These are phyloP conservation scores for Haemorhous mexicanus DNA, from an alignment of 2,113 vertebrate genomes.

Conservation along the genomic window DNA sequence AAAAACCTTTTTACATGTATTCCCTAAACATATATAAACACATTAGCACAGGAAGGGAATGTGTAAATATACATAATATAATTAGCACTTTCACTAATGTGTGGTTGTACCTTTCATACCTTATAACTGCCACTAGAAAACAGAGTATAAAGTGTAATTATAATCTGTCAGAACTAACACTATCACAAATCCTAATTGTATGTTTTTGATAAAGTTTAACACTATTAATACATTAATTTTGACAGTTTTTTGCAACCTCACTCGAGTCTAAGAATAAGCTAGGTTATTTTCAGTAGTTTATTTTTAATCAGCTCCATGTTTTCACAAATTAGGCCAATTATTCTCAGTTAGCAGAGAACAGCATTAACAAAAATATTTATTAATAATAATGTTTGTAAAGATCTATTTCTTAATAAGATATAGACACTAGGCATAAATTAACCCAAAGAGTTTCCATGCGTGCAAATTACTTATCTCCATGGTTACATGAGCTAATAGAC, in stretches of 20 bases:
- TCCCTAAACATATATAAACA: background rate
- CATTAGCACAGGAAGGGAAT: background rate
- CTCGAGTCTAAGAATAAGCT: background rate
- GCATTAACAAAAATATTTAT: background rate
- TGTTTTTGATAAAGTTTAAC: background rate
- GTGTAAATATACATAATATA: background rate
- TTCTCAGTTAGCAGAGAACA: constrained; percentile 16
- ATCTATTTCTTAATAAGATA: background rate
- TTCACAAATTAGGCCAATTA: constrained; percentile 7
- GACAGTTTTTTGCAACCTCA: background rate
- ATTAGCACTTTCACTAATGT: background rate
- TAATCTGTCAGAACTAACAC: background rate
- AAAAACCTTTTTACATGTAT: background rate
- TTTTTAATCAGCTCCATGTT: constrained; percentile 10
- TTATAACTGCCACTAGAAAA: background rate
- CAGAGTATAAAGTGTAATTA: background rate
- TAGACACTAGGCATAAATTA: background rate
- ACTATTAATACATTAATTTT: background rate
- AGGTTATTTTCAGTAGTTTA: background rate
- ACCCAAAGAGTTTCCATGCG: background rate
- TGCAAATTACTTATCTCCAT: constrained; percentile 10
- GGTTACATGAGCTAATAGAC: constrained; percentile 11
- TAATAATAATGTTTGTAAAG: background rate
- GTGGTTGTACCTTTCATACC: background rate
- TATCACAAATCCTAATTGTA: background rate